A percentile compares a stretch with the other conserved stretches of the same genome.
Conservation (phyloP, 2,113 vertebrate species). For the Athene cunicularia region DNA sequence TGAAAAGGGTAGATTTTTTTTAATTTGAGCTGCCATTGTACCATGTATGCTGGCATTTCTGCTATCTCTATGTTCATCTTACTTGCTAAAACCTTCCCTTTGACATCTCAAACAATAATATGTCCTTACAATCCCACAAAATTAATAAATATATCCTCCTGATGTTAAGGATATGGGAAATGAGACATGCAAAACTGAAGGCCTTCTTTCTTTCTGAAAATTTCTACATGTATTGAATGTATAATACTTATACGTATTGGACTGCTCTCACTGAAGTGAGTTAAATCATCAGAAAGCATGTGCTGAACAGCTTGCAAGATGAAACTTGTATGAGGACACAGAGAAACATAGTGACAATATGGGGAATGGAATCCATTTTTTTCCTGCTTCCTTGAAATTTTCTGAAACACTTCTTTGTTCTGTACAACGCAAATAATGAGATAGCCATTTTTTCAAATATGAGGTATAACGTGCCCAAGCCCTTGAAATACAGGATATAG, state of each 20-base stretch:
- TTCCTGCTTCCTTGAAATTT: background rate
- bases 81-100: background rate
- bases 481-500: background rate
- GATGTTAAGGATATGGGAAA: background rate
- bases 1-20: background rate
- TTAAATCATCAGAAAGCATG: background rate
- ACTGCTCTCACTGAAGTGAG: background rate
- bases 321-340: background rate
- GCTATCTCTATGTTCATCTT: background rate
- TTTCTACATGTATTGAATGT: background rate
- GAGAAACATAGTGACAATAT: background rate
- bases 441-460: slow-evolving; percentile 8
- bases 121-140: background rate
- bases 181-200: background rate
- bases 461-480: background rate
- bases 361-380: slow-evolving; percentile 1
- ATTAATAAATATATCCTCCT: background rate
- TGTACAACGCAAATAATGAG: slow-evolving; percentile 15
- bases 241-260: background rate
- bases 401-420: slow-evolving; percentile 23
- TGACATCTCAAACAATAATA: background rate
- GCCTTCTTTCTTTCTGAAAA: background rate
- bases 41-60: background rate
- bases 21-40: background rate
- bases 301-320: background rate